phyloP scores from a whole-genome alignment of 2,888 invertebrate species.

The Ormyrus rosae region DNA sequence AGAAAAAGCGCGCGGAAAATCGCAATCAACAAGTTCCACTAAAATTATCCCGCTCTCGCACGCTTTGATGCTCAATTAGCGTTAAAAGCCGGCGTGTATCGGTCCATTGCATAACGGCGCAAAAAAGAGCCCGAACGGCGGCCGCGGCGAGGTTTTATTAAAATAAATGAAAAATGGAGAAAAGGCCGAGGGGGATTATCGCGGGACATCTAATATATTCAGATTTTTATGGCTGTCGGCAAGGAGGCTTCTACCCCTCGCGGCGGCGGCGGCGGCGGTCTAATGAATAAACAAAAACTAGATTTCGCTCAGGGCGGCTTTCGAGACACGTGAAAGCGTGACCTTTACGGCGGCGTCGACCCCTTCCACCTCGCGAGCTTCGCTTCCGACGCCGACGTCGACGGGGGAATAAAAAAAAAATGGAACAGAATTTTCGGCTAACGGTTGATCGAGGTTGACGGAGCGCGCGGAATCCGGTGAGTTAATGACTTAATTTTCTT shows the following conservation, averaged over 20 bases:
- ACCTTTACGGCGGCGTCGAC: slow-evolving; percentile 66
- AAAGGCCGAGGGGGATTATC: slow-evolving; percentile 50
- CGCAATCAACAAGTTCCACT: not conserved
- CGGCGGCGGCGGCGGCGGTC: slow-evolving; percentile 61
- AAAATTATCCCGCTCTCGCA: slow-evolving; percentile 1
- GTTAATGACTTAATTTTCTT: too few relatives aligned
- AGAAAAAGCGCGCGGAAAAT: not conserved
- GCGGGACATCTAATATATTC: slow-evolving; percentile 75
- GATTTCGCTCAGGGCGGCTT: slow-evolving; percentile 68
- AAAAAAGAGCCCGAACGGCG: not conserved
- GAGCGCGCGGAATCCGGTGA: too few relatives aligned
- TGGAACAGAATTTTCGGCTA: not conserved
- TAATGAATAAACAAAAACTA: slow-evolving; percentile 75
- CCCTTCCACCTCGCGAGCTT: not conserved
- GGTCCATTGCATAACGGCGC: not conserved
- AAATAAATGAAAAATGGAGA: slow-evolving; percentile 6
- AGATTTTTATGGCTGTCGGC: slow-evolving; percentile 75
- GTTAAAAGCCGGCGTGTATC: not conserved
- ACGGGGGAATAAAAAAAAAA: not conserved
- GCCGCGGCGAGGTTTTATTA: not conserved
- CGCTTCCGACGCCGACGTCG: not conserved
- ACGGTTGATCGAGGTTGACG: not conserved
- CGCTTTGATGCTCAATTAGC: slow-evolving; percentile 14
- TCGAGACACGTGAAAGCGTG: slow-evolving; percentile 72
- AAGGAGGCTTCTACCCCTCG: slow-evolving; percentile 61